Evolutionary conservation across 2,888 invertebrate genomes (phyloP), one percentile per base, ranked within the genome.

Genomic region (Ectemnius cavifrons): DNA sequence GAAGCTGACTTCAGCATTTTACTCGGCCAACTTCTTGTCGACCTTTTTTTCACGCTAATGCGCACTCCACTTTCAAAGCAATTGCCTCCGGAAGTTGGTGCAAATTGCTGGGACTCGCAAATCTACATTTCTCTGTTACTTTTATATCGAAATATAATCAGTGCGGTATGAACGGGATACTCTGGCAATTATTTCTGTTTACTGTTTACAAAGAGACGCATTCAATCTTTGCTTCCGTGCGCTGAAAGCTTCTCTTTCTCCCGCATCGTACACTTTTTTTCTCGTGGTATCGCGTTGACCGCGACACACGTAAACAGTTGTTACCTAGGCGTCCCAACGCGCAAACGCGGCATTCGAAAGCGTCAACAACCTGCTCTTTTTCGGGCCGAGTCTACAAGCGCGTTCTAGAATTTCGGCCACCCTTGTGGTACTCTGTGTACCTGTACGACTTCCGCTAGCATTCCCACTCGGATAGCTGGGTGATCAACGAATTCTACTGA

Each of bases 221-320:
- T 84, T 83, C 84, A 84, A 83, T 83, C 84, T 84, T 83, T 84
- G 83, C 84, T 71, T 84, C 76, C 58, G 82, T 81, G 72, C 75
- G 67, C 59, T 2, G 23, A 23, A 23, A 23, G 52, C 67, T 46
- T 63, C 47, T 47, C n/a, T 18, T 62, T 56, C 52, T 60, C 57
- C 18, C 72, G 63, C 70, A 69, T 47, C 71, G 56, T 56, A 16
- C 16, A 11, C n/a, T 4, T 52, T 14, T 52, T 52, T 52, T 52
- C 52, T 14, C 52, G 16, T 16, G 64, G 66, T 67, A 60, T 61
- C 71, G 72, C 68, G 73, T 72, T 78, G 75, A 52, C 78, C 74
- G 79, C 84, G 78, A 79, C 74, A 80, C 78, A 80, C 76, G 84
- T 76, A 83, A 83, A 83, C 83, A 83, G 83, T 81, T 85, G 85